phyloP scores from a whole-genome alignment of 2,888 invertebrate genomes.

The Lingula anatina region DNA sequence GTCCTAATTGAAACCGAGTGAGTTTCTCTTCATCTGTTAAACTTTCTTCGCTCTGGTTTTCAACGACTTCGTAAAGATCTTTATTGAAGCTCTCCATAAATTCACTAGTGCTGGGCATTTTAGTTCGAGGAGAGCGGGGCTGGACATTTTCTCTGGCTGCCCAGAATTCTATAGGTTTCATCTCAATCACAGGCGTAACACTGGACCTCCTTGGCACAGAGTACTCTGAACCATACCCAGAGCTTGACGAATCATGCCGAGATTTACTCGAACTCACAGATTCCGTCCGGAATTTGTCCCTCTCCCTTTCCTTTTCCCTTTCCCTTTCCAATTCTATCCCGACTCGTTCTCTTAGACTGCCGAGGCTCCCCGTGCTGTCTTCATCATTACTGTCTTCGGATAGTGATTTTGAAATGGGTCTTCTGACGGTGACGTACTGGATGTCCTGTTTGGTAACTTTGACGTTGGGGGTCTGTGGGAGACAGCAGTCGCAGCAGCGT shows the following conservation, averaged over 20 bases:
- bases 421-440: too few relatives aligned
- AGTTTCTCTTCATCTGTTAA: slow-evolving; percentile 48
- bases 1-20: slow-evolving; percentile 42
- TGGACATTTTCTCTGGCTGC: slow-evolving; percentile 48
- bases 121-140: slow-evolving; percentile 34
- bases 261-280: too few relatives aligned
- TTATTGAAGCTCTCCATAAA: slow-evolving; percentile 49
- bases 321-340: too few relatives aligned
- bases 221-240: too few relatives aligned
- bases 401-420: too few relatives aligned
- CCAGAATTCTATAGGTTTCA: slow-evolving; percentile 54
- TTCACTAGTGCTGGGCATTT: slow-evolving; percentile 45
- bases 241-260: too few relatives aligned
- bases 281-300: too few relatives aligned
- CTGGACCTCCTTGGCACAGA: slow-evolving; percentile 26
- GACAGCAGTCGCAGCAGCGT: slow-evolving; percentile 32
- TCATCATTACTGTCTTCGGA: too few relatives aligned
- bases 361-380: too few relatives aligned
- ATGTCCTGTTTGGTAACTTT: slow-evolving; percentile 36
- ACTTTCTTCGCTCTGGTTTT: slow-evolving; percentile 20
- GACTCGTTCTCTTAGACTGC: too few relatives aligned
- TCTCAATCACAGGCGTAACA: slow-evolving; percentile 48
- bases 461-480: slow-evolving; percentile 13
- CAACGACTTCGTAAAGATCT: slow-evolving; percentile 43
- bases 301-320: too few relatives aligned